These are phyloP conservation scores for Conomelus anceps DNA, from an alignment of 2,888 invertebrate species.

Conservation along the genomic window DNA sequence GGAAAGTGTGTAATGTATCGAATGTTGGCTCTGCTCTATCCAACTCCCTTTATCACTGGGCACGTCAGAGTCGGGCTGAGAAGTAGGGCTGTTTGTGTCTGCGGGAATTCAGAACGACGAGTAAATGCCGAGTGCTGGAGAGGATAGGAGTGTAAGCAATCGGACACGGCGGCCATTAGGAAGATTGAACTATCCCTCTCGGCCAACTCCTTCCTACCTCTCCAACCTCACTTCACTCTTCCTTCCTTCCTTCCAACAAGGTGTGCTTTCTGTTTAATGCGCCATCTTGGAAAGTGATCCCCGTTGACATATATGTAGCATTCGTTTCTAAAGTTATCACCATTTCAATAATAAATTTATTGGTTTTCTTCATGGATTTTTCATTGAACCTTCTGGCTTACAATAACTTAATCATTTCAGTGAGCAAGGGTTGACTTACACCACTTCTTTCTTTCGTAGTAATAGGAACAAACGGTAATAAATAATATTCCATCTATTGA, in stretches of 20 bases:
- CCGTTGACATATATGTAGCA: neutral
- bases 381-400: no score
- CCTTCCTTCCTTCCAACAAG: neutral
- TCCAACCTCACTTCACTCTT: neutral
- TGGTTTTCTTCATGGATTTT: no score
- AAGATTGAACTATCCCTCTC: slow-evolving; percentile 4
- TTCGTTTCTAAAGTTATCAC: neutral
- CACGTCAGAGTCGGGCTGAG: neutral
- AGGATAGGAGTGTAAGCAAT: neutral
- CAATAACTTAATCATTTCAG: no score
- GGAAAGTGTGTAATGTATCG: neutral
- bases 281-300: neutral
- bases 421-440: no score
- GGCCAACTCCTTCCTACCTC: neutral
- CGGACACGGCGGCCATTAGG: slow-evolving; percentile 6
- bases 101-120: neutral
- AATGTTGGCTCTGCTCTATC: no score
- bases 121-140: neutral
- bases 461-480: no score
- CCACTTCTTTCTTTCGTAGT: no score
- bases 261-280: neutral
- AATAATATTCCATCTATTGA: no score
- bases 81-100: neutral
- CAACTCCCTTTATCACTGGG: neutral
- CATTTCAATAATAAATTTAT: no score